These are phyloP conservation scores for Orthosia gracilis DNA, from an alignment of 2,888 invertebrate species.

Conservation along the genomic window DNA sequence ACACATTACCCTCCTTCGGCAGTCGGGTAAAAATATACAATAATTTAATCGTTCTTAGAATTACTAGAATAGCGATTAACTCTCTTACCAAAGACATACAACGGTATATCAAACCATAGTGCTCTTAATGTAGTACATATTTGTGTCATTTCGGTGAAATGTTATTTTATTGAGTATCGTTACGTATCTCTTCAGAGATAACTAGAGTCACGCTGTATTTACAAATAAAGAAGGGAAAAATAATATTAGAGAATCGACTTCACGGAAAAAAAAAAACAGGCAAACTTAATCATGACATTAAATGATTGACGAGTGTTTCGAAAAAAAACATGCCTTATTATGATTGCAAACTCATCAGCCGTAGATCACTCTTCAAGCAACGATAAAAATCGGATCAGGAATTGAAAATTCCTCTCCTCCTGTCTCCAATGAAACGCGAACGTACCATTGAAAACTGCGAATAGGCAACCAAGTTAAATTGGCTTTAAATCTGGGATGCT, in stretches of 20 bases:
- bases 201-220: neutral
- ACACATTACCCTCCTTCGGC: too few relatives aligned
- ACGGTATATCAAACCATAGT: too few relatives aligned
- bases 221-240: neutral
- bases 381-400: conserved; percentile 46
- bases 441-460: conserved; percentile 65
- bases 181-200: too few relatives aligned
- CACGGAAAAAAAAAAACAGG: neutral
- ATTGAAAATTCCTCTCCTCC: conserved; percentile 51
- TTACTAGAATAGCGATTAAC: too few relatives aligned
- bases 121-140: too few relatives aligned
- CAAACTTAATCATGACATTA: conserved; percentile 1
- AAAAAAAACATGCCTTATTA: conserved; percentile 13
- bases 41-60: too few relatives aligned
- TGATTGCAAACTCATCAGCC: conserved; percentile 24
- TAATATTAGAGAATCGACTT: neutral
- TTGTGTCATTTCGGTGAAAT: too few relatives aligned
- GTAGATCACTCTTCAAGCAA: conserved; percentile 21
- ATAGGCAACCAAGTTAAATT: conserved; percentile 75
- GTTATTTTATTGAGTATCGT: too few relatives aligned
- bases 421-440: conserved; percentile 53
- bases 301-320: conserved; percentile 3
- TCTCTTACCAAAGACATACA: too few relatives aligned
- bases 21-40: too few relatives aligned
- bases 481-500: conserved; percentile 74